Evolutionary conservation across 2,888 invertebrate genomes (phyloP).

Genomic region (Blastobasis lacticolella): DNA sequence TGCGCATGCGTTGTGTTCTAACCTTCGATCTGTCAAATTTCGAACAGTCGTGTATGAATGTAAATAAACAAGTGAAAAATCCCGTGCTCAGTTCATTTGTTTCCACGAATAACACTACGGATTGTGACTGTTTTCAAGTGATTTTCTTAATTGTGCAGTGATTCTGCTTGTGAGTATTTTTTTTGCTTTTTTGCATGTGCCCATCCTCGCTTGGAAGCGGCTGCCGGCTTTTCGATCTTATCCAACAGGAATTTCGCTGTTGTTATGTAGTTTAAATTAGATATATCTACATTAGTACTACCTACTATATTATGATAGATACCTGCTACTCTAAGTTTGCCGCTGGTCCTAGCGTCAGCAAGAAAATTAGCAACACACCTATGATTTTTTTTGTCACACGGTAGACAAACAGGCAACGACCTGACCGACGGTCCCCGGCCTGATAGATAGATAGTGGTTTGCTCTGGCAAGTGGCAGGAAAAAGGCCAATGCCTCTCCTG

Average conservation of each 20-base stretch:
- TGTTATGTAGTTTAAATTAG: too few relatives aligned
- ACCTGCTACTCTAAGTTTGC: too few relatives aligned
- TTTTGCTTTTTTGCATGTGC: conserved; percentile 47
- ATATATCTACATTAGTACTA: too few relatives aligned
- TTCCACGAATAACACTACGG: not conserved
- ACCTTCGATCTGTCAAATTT: conserved; percentile 44
- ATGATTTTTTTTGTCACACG: too few relatives aligned
- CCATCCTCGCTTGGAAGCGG: conserved; percentile 26
- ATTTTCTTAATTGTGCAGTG: conserved; percentile 35
- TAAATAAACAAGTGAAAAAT: conserved; percentile 63
- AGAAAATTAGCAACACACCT: too few relatives aligned
- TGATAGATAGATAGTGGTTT: too few relatives aligned
- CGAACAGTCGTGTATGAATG: conserved; percentile 32
- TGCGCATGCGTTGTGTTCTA: conserved; percentile 49
- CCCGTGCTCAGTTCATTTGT: conserved; percentile 34
- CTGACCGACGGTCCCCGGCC: too few relatives aligned
- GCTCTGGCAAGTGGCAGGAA: too few relatives aligned
- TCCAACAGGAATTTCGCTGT: conserved; percentile 25
- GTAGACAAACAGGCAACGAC: too few relatives aligned
- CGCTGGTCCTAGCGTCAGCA: too few relatives aligned
- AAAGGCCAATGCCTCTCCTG: too few relatives aligned
- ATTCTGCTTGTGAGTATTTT: conserved; percentile 57
- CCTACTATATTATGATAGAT: too few relatives aligned
- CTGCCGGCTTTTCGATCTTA: conserved; percentile 46
- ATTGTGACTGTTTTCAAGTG: conserved; percentile 14